Evolutionary conservation across 2,113 vertebrate genomes (phyloP), one percentile per base, ranked within the genome.

Genomic region (Channa argus): DNA sequence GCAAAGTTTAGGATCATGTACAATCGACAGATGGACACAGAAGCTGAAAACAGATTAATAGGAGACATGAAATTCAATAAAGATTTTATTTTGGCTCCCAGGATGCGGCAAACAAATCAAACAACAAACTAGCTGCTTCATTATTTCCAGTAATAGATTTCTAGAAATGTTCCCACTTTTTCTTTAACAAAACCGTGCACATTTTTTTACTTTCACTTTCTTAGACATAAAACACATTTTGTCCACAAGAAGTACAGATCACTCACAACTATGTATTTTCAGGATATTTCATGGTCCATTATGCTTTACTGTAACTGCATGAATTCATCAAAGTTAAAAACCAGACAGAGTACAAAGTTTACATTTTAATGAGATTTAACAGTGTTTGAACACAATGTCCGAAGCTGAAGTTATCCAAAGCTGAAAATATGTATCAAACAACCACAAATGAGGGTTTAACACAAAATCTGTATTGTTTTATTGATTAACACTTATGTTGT

Each of bases 81-180:
- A n/a, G 6, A 13, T 44, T 52, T 80, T 55, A 49, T 71, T 56
- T 45, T 38, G 46, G 24, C 39, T 43, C 44, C 52, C 53, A 36
- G 9, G 37, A 70, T 1, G 34, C 51, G 7, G 39, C 34, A 39
- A 53, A 59, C 10, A 67, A 60, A 36, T 39, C 3, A 2, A 37
- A 47, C 4, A 33, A 12, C 12, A 11, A 56, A 47, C 3, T 8
- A 68, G 50, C 1, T 13, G 36, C 9, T 46, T 65, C 2, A 38
- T 14, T 41, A 37, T 4, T 62, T 52, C 37, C 8, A 51, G 2
- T 37, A 3, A 67, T 5, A 44, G 36, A 44, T 34, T 4, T 41
- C 13, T 11, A 8, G 36, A 13, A 59, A 14, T 4, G 43, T 51
- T 55, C 5, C 5, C 39, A 24, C 24, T 24, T 76, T 46, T 51